Percentiles rank a stretch among this genome's conserved stretches.
These are phyloP conservation scores for Dilophus febrilis DNA, from an alignment of 2,888 invertebrate genomes.

Conservation along the genomic window DNA sequence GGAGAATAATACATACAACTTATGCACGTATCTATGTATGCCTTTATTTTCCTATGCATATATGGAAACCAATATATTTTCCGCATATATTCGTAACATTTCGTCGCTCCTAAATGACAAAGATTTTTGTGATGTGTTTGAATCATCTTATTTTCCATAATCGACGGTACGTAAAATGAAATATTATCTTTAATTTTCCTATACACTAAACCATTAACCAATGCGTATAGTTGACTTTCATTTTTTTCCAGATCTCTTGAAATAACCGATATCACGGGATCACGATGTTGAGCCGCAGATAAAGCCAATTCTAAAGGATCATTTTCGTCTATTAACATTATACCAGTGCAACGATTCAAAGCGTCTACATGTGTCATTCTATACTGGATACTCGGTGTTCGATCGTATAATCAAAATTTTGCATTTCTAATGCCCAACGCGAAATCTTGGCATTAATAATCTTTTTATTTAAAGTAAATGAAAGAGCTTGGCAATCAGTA, in stretches of 20 bases:
- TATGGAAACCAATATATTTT: not conserved
- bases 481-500: conserved; percentile 16
- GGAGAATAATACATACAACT: not conserved
- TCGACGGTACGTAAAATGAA: not conserved
- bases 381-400: conserved; percentile 10
- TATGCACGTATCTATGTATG: not conserved
- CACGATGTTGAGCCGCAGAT: too few species aligned
- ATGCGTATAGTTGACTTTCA: too few species aligned
- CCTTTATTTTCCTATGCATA: not conserved
- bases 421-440: conserved; percentile 11
- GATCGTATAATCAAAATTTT: conserved; percentile 11
- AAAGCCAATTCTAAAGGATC: too few species aligned
- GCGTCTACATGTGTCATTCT: not conserved
- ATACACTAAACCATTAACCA: not conserved
- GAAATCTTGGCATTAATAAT: conserved; percentile 13
- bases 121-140: not conserved
- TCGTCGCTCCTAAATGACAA: too few species aligned
- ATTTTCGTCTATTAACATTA: too few species aligned
- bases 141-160: not conserved
- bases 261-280: too few species aligned
- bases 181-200: not conserved
- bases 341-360: too few species aligned
- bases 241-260: too few species aligned
- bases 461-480: conserved; percentile 4
- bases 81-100: too few species aligned